Conservation (phyloP, 2,888 invertebrate species). For the Petrolisthes cinctipes region DNA sequence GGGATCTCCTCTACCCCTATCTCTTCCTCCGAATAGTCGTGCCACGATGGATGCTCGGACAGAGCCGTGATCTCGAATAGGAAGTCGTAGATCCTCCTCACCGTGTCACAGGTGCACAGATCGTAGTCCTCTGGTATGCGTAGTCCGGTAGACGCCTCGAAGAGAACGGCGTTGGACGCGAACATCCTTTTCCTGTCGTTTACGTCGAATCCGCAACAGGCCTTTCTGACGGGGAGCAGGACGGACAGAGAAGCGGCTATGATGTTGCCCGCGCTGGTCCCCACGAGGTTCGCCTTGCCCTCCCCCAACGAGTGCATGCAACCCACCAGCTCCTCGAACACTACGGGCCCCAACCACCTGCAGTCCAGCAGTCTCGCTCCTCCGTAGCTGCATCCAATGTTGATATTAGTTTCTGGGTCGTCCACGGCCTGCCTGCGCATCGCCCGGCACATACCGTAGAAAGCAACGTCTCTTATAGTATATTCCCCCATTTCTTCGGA, state of each 20-base stretch:
- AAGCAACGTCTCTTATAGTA: too few species aligned
- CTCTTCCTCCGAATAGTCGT: neutral
- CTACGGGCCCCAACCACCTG: neutral
- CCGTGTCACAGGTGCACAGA: neutral
- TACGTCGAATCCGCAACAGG: neutral
- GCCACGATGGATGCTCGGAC: neutral
- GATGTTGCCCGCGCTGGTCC: neutral
- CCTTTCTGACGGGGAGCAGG: neutral
- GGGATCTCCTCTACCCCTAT: neutral
- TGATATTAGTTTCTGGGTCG: too few species aligned
- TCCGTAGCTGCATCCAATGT: neutral
- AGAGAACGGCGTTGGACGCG: neutral
- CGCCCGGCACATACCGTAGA: too few species aligned
- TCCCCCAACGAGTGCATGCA: neutral
- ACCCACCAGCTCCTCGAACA: neutral
- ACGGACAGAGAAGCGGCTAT: neutral
- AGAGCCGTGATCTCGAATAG: neutral
- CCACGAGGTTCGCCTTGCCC: neutral
- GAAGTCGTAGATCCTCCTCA: neutral
- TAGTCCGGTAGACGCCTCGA: neutral
- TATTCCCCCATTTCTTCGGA: too few species aligned
- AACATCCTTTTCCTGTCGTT: neutral
- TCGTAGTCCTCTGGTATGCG: neutral
- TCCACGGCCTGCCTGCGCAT: too few species aligned
- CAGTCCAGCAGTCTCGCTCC: neutral